Evolutionary conservation across 2,113 vertebrate species (phyloP).

Genomic region (Colossoma macropomum): DNA sequence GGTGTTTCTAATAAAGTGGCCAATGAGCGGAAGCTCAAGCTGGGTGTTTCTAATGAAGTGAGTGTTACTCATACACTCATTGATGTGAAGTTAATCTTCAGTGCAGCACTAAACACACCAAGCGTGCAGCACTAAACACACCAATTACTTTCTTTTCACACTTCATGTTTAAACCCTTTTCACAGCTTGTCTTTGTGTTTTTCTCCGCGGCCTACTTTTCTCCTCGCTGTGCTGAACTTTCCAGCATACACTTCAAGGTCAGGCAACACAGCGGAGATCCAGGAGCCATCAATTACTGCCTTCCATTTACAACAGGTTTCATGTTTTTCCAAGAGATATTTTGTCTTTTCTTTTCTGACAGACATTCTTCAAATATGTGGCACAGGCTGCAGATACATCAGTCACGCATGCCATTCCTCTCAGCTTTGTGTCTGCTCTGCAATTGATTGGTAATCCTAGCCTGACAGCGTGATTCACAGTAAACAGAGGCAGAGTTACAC

Average conservation of each 20-base stretch:
- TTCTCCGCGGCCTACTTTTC: background rate
- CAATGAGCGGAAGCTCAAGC: too few relatives aligned
- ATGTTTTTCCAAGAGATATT: background rate
- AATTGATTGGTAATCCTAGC: background rate
- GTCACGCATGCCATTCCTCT: background rate
- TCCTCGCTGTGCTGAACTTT: background rate
- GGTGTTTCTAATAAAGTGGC: too few relatives aligned
- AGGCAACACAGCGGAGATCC: background rate
- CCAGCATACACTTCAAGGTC: background rate
- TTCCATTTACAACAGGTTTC: background rate
- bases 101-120: too few relatives aligned
- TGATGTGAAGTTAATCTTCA: background rate
- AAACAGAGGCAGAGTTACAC: background rate
- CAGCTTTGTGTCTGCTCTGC: background rate
- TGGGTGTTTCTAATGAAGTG: too few relatives aligned
- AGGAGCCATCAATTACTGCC: background rate
- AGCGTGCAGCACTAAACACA: background rate
- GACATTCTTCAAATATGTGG: background rate
- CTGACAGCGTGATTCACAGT: background rate
- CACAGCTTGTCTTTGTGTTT: background rate
- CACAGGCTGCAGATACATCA: background rate
- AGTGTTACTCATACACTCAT: too few relatives aligned
- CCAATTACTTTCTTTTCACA: background rate
- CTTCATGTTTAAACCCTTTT: too few relatives aligned
- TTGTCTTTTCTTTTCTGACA: background rate